Base-by-base conservation (phyloP, 2,113 vertebrate species). In the Talpa occidentalis region DNA sequence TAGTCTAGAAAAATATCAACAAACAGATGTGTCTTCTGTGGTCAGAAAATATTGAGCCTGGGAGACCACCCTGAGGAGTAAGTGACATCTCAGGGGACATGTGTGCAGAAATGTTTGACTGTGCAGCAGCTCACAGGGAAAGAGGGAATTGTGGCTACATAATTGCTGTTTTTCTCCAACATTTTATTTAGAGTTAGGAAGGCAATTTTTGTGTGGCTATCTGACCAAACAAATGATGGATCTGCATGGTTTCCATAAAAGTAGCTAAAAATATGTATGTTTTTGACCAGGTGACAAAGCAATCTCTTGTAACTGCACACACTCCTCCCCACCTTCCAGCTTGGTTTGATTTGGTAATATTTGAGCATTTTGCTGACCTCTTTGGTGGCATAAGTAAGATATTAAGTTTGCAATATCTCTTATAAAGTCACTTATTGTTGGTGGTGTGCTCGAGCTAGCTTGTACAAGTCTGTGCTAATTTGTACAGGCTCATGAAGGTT, bases 11-110 rank as follows among this genome's bases (percentile, higher is more conserved):
- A 93, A 95, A 95, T 93, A 95, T 95, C 93, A 95, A 86, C 94
- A 96, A 95, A 92, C 94, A 96, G 85, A 96, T 91, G 93, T 90
- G 76, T 90, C 62, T 90, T 93, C 91, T 97, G 91, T 95, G 88
- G 84, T 42, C 82, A 94, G 78, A 81, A 84, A 85, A 74, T 78
- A 80, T 30, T 85, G 93, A 90, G 89, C 91, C n/a, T 56, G 47
- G 82, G 62, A 92, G 96, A 94, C 91, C 90, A 94, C 91, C 94
- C 73, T 42, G 93, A 90, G 95, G 56, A 84, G 72, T 66, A 73
- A 91, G 54, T 35, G 42, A 19, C 77, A 76, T 78, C 87, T 88
- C 32, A 0, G 54, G 79, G 87, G 95, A 93, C 6, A 4, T 90
- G 77, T 47, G 35, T 69, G 32, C 21, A 90, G 72, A 83, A 90